These are phyloP conservation scores for Nasonia longicornis DNA, from an alignment of 1,140 invertebrate genomes.

Conservation along the genomic window DNA sequence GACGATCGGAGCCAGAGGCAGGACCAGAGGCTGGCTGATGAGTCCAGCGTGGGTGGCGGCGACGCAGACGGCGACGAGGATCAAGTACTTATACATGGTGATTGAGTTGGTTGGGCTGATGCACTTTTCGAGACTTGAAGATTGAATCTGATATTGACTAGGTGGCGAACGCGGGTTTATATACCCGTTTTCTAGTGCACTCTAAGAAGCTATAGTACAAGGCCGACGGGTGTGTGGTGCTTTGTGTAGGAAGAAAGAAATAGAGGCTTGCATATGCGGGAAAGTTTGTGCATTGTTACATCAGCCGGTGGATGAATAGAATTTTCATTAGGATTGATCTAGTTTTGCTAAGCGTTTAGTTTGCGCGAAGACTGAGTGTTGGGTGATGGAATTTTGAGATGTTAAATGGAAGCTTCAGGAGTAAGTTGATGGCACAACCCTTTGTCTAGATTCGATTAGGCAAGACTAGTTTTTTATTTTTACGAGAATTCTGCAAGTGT, in stretches of 20 bases:
- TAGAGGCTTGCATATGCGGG: not conserved
- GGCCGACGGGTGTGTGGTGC: not conserved
- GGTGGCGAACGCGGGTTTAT: not conserved
- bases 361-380: too few species aligned
- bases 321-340: too few species aligned
- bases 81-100: conserved; percentile 30
- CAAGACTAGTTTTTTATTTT: too few species aligned
- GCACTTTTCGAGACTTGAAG: not conserved
- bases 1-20: conserved; percentile 5
- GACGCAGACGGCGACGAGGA: conserved; percentile 10
- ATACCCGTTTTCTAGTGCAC: not conserved
- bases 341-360: too few species aligned
- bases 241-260: not conserved
- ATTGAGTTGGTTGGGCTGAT: not conserved
- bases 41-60: conserved; percentile 6
- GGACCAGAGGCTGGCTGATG: not conserved
- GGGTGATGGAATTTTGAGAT: too few species aligned
- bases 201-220: not conserved
- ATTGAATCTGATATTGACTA: conserved; percentile 4
- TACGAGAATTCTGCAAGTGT: too few species aligned
- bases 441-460: too few species aligned
- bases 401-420: too few species aligned
- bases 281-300: not conserved
- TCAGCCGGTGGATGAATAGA: not conserved
- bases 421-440: too few species aligned